These are phyloP conservation scores for Notechis scutatus DNA, from an alignment of 2,113 vertebrate species.

Conservation along the genomic window DNA sequence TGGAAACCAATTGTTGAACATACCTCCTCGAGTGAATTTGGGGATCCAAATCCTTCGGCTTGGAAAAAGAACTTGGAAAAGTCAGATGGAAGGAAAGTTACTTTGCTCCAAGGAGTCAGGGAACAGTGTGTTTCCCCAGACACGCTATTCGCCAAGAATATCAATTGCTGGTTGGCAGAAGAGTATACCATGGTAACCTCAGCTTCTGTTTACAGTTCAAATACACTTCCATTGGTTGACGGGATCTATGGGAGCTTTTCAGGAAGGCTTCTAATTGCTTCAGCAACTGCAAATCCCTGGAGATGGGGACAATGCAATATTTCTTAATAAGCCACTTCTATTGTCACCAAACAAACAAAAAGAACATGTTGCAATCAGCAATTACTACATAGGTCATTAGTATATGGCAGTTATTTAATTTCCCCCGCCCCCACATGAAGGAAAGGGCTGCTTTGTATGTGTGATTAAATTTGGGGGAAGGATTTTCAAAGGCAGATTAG, in stretches of 20 bases:
- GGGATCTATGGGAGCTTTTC: not conserved
- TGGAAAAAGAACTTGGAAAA: conserved; percentile 22
- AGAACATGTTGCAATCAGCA: not conserved
- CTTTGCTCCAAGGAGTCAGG: conserved; percentile 31
- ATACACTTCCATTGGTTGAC: not conserved
- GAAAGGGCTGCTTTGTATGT: not conserved
- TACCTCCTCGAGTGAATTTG: conserved; percentile 32
- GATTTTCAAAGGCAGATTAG: not conserved
- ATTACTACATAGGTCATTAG: not conserved
- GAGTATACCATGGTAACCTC: conserved; percentile 55
- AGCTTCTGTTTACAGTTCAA: conserved; percentile 51
- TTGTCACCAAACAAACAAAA: not conserved
- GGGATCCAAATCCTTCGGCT: not conserved
- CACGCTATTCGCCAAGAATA: conserved; percentile 35
- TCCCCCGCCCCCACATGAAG: not conserved
- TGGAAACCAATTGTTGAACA: not conserved
- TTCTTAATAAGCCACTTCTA: not conserved
- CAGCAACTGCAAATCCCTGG: not conserved
- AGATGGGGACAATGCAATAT: not conserved
- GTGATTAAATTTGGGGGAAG: not conserved
- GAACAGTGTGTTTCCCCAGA: conserved; percentile 4
- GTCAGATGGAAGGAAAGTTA: not conserved
- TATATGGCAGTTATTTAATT: not conserved
- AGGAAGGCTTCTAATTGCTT: conserved; percentile 30
- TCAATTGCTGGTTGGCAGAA: conserved; percentile 48